Evolutionary conservation across 2,113 vertebrate genomes (phyloP), one percentile per base, ranked within the genome.

Genomic region (Lampris incognitus): DNA sequence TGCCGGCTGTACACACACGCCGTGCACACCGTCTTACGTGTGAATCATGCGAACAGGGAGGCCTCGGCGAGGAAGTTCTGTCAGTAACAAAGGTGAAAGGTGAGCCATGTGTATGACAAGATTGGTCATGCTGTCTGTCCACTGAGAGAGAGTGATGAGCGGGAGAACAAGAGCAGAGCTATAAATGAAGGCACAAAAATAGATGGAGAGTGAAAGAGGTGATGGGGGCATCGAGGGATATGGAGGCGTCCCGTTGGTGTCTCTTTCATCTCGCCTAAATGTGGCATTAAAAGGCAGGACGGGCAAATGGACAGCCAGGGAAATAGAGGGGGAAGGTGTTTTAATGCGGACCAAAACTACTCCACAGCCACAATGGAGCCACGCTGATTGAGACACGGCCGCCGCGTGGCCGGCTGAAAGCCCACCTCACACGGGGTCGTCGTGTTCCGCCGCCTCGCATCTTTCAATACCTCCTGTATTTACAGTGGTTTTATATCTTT

Each of bases 341-440:
- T 81, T 86, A 84, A 86, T 85, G 83, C 73, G 66, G 57, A 57
- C 46, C 13, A 72, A 55, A 80, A 70, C 74, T 67, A 66, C 82
- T 82, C 71, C 63, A 64, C 58, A 41, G 3, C 71, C 48, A 50
- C 24, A 65, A 80, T 74, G 76, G 63, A 69, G 66, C 66, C 64
- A 40, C 0, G 6, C 48, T 49, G 48, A 49, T 55, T 50, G 36
- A 62, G 66, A 78, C 73, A 74, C 69, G 42, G 62, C 72, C 67
- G 64, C 61, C 66, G 57, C 69, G 54, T 48, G 9, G 62, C 48
- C 42, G 9, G 62, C 72, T 84, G 76, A 88, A 85, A 87, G 82
- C 67, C n/a, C 37, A 50, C 60, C 1, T 40, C 62, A 41, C 54
- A 59, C 44, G 66, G 51, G 38, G 50, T 46, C 7, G 44, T 46